Base-by-base conservation (phyloP, 2,888 invertebrate species). In the Theretra japonica region DNA sequence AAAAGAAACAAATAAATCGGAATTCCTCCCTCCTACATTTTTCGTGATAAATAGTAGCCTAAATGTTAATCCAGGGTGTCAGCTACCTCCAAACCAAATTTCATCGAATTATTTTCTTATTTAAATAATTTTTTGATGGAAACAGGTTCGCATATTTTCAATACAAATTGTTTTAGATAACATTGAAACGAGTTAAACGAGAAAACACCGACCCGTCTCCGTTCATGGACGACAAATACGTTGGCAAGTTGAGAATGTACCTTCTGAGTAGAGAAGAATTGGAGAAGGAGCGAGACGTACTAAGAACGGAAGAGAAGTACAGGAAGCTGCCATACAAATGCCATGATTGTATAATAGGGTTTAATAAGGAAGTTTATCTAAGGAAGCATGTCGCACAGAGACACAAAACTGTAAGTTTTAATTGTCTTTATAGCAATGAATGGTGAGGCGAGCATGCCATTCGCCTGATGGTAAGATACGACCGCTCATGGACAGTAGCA, bases 161-260 rank as follows among this genome's bases (percentile, higher is more conserved):
- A n/a, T n/a, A n/a, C n/a, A n/a, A n/a, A n/a, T n/a, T 3, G n/a
- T 70, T 70, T 21, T 30, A 70, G 70, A 25, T 70, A 53, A 70
- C 25, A 70, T 15, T 53, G 7, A 70, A 62, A 23, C 23, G n/a
- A 8, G 60, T 69, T 50, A 72, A 72, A 56, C 23, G 19, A 6
- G 72, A 72, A 25, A 41, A 28, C 11, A 17, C 68, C 0, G 69
- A 72, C 7, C 59, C 68, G 0, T 72, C 72, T 19, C 72, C 60
- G 15, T 72, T 60, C 11, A 30, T 69, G 23, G 69, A 69, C 11
- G 69, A 69, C 17, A 69, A 69, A 11, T 72, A 72, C n/a, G 53
- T 72, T 8, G 72, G 72, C 23, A 72, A 72, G n/a, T 48, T 72
- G 53, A 72, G 58, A 69, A 72, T 72, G 72, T 50, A 59, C 17